Base-by-base conservation (phyloP, 37 sponge, comb jelly and placozoan genomes). In the Lycopodina hypogea region DNA sequence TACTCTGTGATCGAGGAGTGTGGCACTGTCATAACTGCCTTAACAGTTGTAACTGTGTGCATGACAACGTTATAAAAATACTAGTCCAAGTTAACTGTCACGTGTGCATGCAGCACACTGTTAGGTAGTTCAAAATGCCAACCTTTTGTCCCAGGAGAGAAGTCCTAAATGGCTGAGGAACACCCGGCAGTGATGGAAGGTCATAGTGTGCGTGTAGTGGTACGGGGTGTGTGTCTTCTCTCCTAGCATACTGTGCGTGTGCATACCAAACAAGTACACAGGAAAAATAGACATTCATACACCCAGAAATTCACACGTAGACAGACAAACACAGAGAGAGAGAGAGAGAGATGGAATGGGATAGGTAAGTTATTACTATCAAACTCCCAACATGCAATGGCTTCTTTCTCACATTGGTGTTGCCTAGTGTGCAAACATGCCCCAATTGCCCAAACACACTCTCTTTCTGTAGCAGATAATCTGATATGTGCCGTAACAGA, bases 161-260 rank as follows among this genome's bases (percentile, higher is more conserved):
- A 81, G 72, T 35, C 95, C 95, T 2, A 92, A 53, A 35, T 90
- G 91, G 41, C 83, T 84, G 59, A 94, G 81, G 32, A 94, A 75
- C 12, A 91, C 34, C 12, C 71, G 79, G 61, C 95, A 94, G 68
- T 92, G 81, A 51, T 92, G 83, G 61, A 84, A 92, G 36, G 86
- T 66, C 23, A 87, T 64, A 15, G 58, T 69, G 21, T 76, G 35
- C 21, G 75, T 68, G 60, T 82, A 41, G 65, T 76, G 67, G 12
- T 24, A 12, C 0, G 88, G 92, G 57, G 81, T 33, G 15, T 0
- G 2, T 12, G 78, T 84, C 56, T 42, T 57, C 41, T 72, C 58
- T 34, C 82, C 68, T 37, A 37, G 22, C 90, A 90, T 85, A 39
- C 86, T 90, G 62, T 17, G 28, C 29, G 33, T 41, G 28, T n/a